Evolutionary conservation across 23 tunicate genomes (phyloP), one percentile per base, ranked within the genome.

Genomic region (Ascidia mentula): DNA sequence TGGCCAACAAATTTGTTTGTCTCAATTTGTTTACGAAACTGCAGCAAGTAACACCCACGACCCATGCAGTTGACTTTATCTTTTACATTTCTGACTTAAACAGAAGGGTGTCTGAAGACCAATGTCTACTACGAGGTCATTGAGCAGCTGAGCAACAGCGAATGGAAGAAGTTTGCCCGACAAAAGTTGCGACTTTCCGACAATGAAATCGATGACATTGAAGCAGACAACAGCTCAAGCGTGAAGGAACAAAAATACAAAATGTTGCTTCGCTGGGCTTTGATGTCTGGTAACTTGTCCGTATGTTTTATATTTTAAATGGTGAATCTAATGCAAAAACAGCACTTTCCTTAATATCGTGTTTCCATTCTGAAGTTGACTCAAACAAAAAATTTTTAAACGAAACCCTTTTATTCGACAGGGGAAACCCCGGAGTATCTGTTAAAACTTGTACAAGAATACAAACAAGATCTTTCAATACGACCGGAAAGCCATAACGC

Each of bases 151-250:
- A 31, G 37, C 24, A 81, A 81, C 70, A 70, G 36, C 17, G 85
- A 81, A 18, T 81, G 77, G 78, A 12, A 28, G 0, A 17, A 81
- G 0, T 81, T 81, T 0, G 85, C 78, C 4, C 60, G 85, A 0
- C 8, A 32, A 26, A 7, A 31, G 0, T 37, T 81, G 46, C 34
- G 3, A 31, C 75, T 81, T 0, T 2, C 59, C 0, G 85, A 81
- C 4, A 0, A 72, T 40, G 78, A 72, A 0, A 72, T 81, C 0
- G 85, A 81, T 6, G 53, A 81, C 59, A 72, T 72, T 0, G 45
- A 39, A 0, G 0, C 40, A 20, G 65, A 81, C 36, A 0, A 33
- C 28, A 0, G 22, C 0, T 0, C 32, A 1, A 69, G 72, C 0
- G 40, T 81, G 2, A 37, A 72, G 32, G 85, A 81, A 38, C 78